Conservation (phyloP, 2,113 vertebrate genomes). For the Phrynosoma blainvillii region DNA sequence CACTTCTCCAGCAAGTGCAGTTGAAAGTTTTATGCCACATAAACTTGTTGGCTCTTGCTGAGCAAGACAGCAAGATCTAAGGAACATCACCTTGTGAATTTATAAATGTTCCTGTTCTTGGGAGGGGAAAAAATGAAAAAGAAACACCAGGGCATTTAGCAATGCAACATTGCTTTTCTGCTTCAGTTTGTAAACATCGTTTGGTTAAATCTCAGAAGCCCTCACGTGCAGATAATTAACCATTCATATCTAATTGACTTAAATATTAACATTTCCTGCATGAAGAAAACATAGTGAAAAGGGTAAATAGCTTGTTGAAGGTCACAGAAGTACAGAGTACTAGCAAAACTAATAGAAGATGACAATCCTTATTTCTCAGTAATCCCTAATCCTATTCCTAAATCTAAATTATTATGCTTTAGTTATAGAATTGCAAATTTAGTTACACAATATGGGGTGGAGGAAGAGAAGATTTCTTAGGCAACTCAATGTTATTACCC, state of each 20-base stretch:
- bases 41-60: constrained; percentile 48
- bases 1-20: constrained; percentile 42
- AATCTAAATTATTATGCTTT: too few relatives aligned
- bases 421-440: too few relatives aligned
- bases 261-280: constrained; percentile 56
- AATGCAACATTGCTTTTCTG: constrained; percentile 24
- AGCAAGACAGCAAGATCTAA: not conserved
- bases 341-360: constrained; percentile 13
- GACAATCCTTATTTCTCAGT: constrained; percentile 15
- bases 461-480: not conserved
- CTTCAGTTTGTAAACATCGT: constrained; percentile 41
- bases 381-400: not conserved
- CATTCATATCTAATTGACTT: constrained; percentile 51
- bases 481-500: not conserved
- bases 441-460: not conserved
- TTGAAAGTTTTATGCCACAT: constrained; percentile 27
- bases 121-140: not conserved
- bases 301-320: constrained; percentile 58
- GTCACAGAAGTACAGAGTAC: constrained; percentile 42
- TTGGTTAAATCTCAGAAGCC: constrained; percentile 50
- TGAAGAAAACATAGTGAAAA: constrained; percentile 54
- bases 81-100: constrained; percentile 1
- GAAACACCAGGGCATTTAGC: not conserved
- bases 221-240: constrained; percentile 56
- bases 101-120: constrained; percentile 38